Conservation (phyloP, 1,140 invertebrate species). For the Phocides pigmalion region DNA sequence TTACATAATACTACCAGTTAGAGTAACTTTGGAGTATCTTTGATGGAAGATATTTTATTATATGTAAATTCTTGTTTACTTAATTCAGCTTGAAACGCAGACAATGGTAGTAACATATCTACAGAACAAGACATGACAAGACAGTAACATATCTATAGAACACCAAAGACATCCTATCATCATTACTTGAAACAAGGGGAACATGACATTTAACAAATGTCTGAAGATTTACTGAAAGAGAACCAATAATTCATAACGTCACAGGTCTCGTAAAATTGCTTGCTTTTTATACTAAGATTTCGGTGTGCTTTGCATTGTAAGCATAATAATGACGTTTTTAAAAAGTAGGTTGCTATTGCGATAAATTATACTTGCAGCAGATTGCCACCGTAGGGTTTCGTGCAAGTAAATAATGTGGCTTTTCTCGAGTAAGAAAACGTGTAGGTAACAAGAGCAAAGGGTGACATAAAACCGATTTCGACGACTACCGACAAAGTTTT, state of each 20-base stretch:
- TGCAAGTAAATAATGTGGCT: slow-evolving; percentile 14
- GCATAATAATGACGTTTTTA: slow-evolving; percentile 6
- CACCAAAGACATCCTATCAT: background rate
- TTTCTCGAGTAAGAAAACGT: slow-evolving; percentile 20
- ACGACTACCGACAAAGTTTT: slow-evolving; percentile 25
- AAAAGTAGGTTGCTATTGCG: slow-evolving; percentile 20
- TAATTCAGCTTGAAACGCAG: no score
- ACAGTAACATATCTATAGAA: no score
- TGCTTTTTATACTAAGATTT: slow-evolving; percentile 44
- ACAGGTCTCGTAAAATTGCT: slow-evolving; percentile 39
- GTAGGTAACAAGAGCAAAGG: slow-evolving; percentile 24
- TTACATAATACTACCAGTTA: no score
- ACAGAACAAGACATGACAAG: no score
- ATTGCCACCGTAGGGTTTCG: slow-evolving; percentile 4
- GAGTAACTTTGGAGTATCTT: no score
- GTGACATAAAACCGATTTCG: slow-evolving; percentile 22
- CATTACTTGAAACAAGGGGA: slow-evolving; percentile 11
- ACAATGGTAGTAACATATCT: no score
- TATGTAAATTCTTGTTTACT: no score
- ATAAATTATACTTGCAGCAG: slow-evolving; percentile 17
- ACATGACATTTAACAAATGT: slow-evolving; percentile 59
- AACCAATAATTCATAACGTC: slow-evolving; percentile 60
- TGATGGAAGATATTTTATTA: no score
- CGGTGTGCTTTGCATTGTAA: slow-evolving; percentile 9
- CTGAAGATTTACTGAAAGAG: slow-evolving; percentile 51